phyloP scores from a whole-genome alignment of 2,113 vertebrate species.

The Pteropus alecto region DNA sequence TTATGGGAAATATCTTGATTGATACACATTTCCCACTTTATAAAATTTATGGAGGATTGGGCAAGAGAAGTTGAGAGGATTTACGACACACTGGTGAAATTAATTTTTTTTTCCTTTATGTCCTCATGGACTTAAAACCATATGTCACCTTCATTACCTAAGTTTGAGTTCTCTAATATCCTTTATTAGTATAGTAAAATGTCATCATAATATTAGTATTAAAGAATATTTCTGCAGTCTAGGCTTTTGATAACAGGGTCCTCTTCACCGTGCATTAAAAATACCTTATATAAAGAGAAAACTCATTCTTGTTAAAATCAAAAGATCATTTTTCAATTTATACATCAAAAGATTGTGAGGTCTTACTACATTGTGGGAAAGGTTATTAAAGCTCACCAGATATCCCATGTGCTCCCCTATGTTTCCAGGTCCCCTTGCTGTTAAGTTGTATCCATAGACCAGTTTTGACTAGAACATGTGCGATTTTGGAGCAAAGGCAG shows the following conservation, averaged over 20 bases:
- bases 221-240: neutral
- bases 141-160: neutral
- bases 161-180: neutral
- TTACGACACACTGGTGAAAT: neutral
- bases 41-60: neutral
- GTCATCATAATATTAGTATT: neutral
- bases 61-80: slow-evolving; percentile 7
- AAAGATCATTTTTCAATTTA: neutral
- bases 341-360: neutral
- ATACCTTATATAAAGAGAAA: neutral
- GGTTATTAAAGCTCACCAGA: neutral
- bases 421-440: neutral
- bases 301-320: slow-evolving; percentile 8
- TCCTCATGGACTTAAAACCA: neutral
- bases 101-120: neutral
- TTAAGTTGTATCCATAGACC: neutral
- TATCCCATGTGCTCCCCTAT: neutral
- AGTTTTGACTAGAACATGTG: neutral
- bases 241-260: neutral
- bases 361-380: neutral
- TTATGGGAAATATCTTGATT: neutral
- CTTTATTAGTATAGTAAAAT: neutral
- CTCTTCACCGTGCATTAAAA: neutral
- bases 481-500: neutral
- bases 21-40: neutral